phyloP scores from a whole-genome alignment of 2,113 vertebrate genomes.

The Poicephalus gulielmi region DNA sequence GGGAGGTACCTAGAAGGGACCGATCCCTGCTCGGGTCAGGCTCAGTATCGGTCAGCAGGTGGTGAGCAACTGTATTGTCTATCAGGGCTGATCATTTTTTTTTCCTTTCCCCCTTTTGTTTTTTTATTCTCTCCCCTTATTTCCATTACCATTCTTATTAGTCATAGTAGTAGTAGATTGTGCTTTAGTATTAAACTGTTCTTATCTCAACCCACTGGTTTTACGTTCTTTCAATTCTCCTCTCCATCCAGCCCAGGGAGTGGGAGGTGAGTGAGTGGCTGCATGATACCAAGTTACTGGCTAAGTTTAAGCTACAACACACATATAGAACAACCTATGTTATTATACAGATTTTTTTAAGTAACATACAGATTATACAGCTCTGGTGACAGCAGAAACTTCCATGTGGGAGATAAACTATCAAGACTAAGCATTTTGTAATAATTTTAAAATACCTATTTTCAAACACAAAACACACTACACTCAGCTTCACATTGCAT shows the following conservation, averaged over 20 bases:
- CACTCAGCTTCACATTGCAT: rapidly evolving
- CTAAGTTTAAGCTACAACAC: background rate
- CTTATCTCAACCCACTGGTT: background rate
- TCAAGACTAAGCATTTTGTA: background rate
- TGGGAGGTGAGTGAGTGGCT: background rate
- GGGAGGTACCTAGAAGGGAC: background rate
- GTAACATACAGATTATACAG: background rate
- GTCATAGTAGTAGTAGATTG: background rate
- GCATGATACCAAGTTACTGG: background rate
- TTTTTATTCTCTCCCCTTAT: background rate
- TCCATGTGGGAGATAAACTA: background rate
- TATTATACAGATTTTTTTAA: rapidly evolving
- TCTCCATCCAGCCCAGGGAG: background rate
- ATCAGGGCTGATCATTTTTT: background rate
- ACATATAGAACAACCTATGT: background rate
- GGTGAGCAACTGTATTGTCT: background rate
- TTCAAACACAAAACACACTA: background rate
- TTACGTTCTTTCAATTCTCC: background rate
- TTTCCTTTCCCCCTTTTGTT: background rate
- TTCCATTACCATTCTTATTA: background rate
- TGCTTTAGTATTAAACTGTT: background rate
- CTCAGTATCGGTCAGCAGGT: background rate
- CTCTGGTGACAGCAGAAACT: background rate
- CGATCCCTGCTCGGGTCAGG: background rate
- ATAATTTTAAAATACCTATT: background rate